Conservation (phyloP, 2,888 invertebrate genomes). For the Cataglyphis rosenhaueri region DNA sequence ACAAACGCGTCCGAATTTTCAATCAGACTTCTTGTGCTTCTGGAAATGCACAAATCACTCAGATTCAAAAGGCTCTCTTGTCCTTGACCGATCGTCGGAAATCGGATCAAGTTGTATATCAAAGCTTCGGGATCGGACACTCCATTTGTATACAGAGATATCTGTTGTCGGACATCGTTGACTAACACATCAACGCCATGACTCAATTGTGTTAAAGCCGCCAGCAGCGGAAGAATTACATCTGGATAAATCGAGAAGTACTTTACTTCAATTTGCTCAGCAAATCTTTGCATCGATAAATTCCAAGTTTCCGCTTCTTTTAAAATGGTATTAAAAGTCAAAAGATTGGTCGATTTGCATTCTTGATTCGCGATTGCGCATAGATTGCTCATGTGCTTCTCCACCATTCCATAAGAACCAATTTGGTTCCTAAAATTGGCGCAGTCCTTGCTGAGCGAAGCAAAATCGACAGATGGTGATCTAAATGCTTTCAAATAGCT, state of each 20-base stretch:
- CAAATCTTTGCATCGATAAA: constrained; percentile 87
- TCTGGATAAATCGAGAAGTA: constrained; percentile 92
- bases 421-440: constrained; percentile 20
- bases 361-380: constrained; percentile 1
- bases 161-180: constrained; percentile 86
- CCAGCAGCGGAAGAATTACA: constrained; percentile 90
- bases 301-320: constrained; percentile 87
- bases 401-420: constrained; percentile 9
- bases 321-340: constrained; percentile 81
- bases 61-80: constrained; percentile 83
- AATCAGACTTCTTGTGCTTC: constrained; percentile 84
- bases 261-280: constrained; percentile 86
- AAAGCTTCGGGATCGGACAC: constrained; percentile 74
- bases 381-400: not conserved
- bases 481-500: constrained; percentile 76
- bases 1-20: constrained; percentile 77
- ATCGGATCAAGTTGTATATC: constrained; percentile 86
- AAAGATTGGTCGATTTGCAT: constrained; percentile 47
- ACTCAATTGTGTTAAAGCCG: constrained; percentile 89
- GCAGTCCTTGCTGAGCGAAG: not conserved
- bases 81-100: constrained; percentile 85
- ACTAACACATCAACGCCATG: constrained; percentile 88
- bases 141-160: constrained; percentile 73
- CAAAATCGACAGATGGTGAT: constrained; percentile 74
- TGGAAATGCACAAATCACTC: constrained; percentile 86